These are phyloP conservation scores for Trematocara unimaculatum DNA, from an alignment of 2,113 vertebrate species.

Conservation along the genomic window DNA sequence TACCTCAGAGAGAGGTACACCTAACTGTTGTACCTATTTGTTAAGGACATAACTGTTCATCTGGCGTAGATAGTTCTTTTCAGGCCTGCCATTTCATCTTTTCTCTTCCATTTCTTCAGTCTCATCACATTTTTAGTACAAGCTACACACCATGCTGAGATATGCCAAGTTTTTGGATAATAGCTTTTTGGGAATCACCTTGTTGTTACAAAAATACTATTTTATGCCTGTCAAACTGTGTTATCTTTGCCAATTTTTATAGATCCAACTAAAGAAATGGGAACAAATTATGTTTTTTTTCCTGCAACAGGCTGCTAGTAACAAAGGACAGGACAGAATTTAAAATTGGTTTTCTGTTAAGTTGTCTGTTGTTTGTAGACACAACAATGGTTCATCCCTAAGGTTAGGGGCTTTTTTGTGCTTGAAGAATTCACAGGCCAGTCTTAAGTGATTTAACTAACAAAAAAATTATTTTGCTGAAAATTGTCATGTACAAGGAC, in stretches of 20 bases:
- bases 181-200: background rate
- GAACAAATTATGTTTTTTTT: background rate
- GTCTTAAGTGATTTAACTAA: background rate
- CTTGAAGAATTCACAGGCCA: background rate
- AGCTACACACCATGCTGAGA: background rate
- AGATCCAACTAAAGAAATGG: background rate
- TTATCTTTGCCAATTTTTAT: background rate
- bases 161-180: background rate
- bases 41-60: background rate
- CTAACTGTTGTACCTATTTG: background rate
- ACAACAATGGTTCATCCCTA: background rate
- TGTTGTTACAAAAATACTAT: background rate
- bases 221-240: background rate
- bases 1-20: background rate
- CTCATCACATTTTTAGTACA: background rate
- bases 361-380: background rate
- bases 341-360: background rate
- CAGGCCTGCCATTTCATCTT: background rate
- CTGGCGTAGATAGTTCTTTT: background rate
- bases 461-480: background rate
- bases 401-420: background rate
- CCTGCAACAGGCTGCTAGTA: background rate
- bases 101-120: background rate
- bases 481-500: background rate
- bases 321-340: background rate